Base-by-base conservation (phyloP, 2,888 invertebrate genomes). In the Morpho achilles region DNA sequence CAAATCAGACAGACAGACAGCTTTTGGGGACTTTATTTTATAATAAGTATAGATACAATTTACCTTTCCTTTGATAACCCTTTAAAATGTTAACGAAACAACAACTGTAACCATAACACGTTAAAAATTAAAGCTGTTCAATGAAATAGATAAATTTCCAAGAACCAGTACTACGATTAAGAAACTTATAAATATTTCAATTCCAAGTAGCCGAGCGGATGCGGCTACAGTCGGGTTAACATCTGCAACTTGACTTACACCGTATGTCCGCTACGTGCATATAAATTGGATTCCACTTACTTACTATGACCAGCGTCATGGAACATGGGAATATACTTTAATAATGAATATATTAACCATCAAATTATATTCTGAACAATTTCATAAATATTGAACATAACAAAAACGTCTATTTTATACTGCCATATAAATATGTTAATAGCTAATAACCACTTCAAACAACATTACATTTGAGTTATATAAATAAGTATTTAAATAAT, bases 221-320 rank as follows among this genome's bases (percentile, higher is more conserved):
- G 82, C 76, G 75, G 82, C 83, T 69, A 84, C 86, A 84, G 80
- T 83, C 74, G 82, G 80, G 75, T 84, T 83, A 80, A 80, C 89
- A 88, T 87, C 87, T 88, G 90, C 90, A 88, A 84, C 89, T 88
- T 80, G 87, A 82, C 77, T 89, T 87, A 88, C 87, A 87, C 90
- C 79, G 80, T 80, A 83, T 81, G 83, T 82, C 72, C 70, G 77
- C 81, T 82, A 80, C 82, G 75, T 84, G 82, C 80, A 85, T 87
- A 80, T 81, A 84, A 85, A 88, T 85, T 80, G 78, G 78, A 71
- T 53, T 23, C 43, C 56, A 63, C 64, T 60, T 64, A 64, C 62
- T 63, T 64, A 67, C 66, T 72, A 70, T 68, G 67, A 68, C 63
- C 76, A 82, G 63, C 70, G 76, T 79, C 66, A 76, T 81, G 78